Evolutionary conservation across 2,797 vertebrate species (phyloP).

Genomic region (Aythya fuligula): DNA sequence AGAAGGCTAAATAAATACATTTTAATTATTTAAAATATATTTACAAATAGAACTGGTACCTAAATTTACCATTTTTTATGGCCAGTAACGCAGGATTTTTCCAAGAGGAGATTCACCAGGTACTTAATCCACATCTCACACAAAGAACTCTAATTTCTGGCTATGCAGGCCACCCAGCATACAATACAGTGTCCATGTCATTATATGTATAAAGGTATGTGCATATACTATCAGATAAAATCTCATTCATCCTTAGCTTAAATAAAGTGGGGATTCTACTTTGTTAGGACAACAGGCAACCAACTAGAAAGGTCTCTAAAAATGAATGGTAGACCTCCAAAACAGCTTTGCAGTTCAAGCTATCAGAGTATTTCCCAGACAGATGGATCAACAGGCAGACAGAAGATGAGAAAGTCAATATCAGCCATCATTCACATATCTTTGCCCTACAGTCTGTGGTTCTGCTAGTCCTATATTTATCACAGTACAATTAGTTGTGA

Average conservation of each 20-base stretch:
- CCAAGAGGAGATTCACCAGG: not conserved
- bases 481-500: not conserved
- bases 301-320: not conserved
- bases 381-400: constrained; percentile 25
- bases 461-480: not conserved
- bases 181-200: not conserved
- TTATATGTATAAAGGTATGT: not conserved
- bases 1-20: not conserved
- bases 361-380: not conserved
- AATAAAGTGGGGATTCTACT: not conserved
- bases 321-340: not conserved
- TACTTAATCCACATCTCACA: not conserved
- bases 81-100: not conserved
- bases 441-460: not conserved
- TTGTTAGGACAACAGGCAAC: not conserved
- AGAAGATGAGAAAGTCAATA: constrained; percentile 47
- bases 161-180: not conserved
- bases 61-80: not conserved
- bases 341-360: not conserved
- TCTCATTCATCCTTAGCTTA: not conserved
- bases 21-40: not conserved
- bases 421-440: not conserved
- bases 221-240: not conserved
- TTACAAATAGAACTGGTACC: not conserved
- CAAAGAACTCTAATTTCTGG: not conserved